Base-by-base conservation (phyloP, 2,113 vertebrate species). In the Tragulus kanchil region DNA sequence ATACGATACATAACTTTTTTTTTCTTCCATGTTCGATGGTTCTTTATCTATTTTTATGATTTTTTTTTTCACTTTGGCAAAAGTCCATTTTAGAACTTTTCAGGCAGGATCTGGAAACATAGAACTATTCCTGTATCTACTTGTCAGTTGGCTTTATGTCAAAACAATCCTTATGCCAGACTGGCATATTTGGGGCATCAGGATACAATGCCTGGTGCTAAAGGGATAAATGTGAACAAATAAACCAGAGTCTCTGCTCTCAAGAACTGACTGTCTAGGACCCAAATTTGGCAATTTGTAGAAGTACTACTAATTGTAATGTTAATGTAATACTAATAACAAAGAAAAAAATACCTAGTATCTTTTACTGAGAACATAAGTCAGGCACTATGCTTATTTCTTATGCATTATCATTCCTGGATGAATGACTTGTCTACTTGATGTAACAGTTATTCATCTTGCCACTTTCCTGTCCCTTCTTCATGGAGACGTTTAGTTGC, bases 31-130 rank as follows among this genome's bases (percentile, higher is more conserved):
- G 50, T 67, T 84, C 7, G 16, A 59, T 79, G 84, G 86, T 64
- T 5, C 7, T 77, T 73, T n/a, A n/a, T n/a, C n/a, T 48, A 71
- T 31, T 85, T 90, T 94, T 92, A 75, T 45, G 67, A 50, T 59
- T 26, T 87, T 8, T 85, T 36, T 87, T 89, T 25, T 93, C n/a
- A 56, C 15, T 88, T 45, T 93, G 19, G 23, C 36, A 91, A 82
- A 89, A 64, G 28, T 48, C 13, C 2, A 78, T 77, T 93, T 79
- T 84, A 91, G 31, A 85, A 71, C 16, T 78, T 94, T 19, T 94
- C 48, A 81, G 23, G 59, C 7, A 81, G 87, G 17, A 45, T 79
- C 71, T 90, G 50, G 50, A 79, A 52, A 96, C n/a, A n/a, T n/a
- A n/a, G 2, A 85, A 26, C 9, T 45, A 58, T 69, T 15, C 6